Evolutionary conservation across 2,888 invertebrate species (phyloP).

Genomic region (Tachina lurida): DNA sequence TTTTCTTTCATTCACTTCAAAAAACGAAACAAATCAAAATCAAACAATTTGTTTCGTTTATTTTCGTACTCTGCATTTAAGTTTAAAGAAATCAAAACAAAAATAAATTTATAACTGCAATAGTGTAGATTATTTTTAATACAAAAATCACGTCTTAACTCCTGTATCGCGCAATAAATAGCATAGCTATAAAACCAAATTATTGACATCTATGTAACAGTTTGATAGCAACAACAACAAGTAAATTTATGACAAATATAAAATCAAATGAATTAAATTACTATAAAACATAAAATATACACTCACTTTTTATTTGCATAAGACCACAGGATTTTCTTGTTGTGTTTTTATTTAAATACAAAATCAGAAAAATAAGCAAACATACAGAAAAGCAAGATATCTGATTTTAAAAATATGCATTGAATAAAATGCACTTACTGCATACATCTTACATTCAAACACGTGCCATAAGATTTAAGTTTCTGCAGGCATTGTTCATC

Average conservation of each 20-base stretch:
- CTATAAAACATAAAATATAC: not conserved
- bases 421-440: slow-evolving; percentile 1
- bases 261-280: not conserved
- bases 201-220: not conserved
- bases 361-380: slow-evolving; percentile 3
- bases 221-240: no score
- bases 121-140: no score
- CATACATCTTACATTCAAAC: not conserved
- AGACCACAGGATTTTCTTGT: slow-evolving; percentile 39
- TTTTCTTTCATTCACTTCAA: no score
- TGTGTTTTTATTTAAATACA: slow-evolving; percentile 10
- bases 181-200: no score
- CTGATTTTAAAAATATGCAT: slow-evolving; percentile 27
- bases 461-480: slow-evolving; percentile 12
- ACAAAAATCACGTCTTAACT: no score
- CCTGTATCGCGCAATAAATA: no score
- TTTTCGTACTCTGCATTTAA: no score
- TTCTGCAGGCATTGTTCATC: slow-evolving; percentile 34
- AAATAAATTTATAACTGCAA: no score
- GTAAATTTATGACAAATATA: not conserved
- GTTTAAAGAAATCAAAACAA: no score
- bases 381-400: not conserved
- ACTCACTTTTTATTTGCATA: slow-evolving; percentile 37
- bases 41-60: no score
- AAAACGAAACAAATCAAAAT: no score